Percentiles rank a stretch among this genome's conserved stretches.
phyloP scores from a whole-genome alignment of 2,113 vertebrate species.

The Poeciliopsis retropinna region DNA sequence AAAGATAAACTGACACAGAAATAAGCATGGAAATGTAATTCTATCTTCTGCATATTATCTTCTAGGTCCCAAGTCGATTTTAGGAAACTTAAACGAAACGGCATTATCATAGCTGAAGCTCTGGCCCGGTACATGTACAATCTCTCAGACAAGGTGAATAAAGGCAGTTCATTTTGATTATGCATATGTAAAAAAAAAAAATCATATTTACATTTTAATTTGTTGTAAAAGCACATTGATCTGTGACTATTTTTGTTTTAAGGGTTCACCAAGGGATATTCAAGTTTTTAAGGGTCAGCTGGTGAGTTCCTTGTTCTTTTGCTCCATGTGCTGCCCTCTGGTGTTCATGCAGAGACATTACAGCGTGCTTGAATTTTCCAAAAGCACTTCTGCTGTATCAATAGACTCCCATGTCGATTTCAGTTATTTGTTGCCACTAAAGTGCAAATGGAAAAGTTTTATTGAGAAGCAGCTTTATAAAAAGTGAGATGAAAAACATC shows the following conservation, averaged over 20 bases:
- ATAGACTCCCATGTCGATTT: background rate
- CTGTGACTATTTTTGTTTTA: background rate
- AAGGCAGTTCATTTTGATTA: background rate
- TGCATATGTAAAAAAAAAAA: background rate
- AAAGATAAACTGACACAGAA: background rate
- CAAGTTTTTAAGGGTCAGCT: slow-evolving; percentile 78
- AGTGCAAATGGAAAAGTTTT: background rate
- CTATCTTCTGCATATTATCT: background rate
- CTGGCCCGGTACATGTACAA: slow-evolving; percentile 80
- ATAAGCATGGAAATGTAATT: background rate
- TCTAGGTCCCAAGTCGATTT: slow-evolving; percentile 78
- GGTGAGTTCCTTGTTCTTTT: slow-evolving; percentile 60
- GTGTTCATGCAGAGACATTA: slow-evolving; percentile 33
- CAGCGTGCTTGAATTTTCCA: slow-evolving; percentile 4
- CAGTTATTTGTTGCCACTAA: background rate
- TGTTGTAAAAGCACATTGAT: background rate
- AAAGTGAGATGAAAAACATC: background rate
- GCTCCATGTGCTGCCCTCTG: slow-evolving; percentile 47
- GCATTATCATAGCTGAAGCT: slow-evolving; percentile 76
- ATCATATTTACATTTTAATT: background rate
- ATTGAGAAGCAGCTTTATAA: background rate
- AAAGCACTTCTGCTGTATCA: background rate
- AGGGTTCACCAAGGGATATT: slow-evolving; percentile 77
- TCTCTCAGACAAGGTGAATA: slow-evolving; percentile 77
- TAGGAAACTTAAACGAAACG: slow-evolving; percentile 79